Conservation (phyloP, 2,888 invertebrate species). For the Tubulanus polymorphus region DNA sequence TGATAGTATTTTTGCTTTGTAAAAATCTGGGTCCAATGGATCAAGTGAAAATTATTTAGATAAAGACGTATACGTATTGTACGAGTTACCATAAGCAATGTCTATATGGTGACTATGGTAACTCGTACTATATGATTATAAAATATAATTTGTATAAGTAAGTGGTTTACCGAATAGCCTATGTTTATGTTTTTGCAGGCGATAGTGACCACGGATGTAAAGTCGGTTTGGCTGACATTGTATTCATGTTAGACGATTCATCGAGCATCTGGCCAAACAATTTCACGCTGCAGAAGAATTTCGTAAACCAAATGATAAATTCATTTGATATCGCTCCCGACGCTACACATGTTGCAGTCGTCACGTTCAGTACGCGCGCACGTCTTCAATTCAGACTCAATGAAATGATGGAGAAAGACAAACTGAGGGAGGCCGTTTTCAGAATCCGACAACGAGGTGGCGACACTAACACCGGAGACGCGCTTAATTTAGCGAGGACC, state of each 20-base stretch:
- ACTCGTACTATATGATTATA: too few relatives aligned
- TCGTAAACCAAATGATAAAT: neutral
- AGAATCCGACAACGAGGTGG: neutral
- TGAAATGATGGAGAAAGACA: neutral
- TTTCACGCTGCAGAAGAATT: neutral
- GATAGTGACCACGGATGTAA: too few relatives aligned
- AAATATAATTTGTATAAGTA: too few relatives aligned
- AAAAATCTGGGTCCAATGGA: too few relatives aligned
- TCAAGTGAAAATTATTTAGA: too few relatives aligned
- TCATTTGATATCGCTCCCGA: neutral
- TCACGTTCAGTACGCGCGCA: constrained; percentile 2
- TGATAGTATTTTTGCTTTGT: too few relatives aligned
- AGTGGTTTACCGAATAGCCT: too few relatives aligned
- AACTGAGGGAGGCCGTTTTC: neutral
- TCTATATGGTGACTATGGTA: too few relatives aligned
- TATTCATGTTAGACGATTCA: neutral
- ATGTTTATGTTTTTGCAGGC: too few relatives aligned
- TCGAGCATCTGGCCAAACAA: neutral
- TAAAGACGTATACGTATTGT: too few relatives aligned
- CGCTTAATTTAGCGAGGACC: neutral
- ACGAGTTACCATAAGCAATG: too few relatives aligned
- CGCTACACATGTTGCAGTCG: neutral
- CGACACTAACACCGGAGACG: neutral
- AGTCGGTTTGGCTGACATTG: neutral
- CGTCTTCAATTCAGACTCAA: constrained; percentile 1